Conservation (phyloP, 2,888 invertebrate species). For the Dryocosmus kuriphilus region DNA sequence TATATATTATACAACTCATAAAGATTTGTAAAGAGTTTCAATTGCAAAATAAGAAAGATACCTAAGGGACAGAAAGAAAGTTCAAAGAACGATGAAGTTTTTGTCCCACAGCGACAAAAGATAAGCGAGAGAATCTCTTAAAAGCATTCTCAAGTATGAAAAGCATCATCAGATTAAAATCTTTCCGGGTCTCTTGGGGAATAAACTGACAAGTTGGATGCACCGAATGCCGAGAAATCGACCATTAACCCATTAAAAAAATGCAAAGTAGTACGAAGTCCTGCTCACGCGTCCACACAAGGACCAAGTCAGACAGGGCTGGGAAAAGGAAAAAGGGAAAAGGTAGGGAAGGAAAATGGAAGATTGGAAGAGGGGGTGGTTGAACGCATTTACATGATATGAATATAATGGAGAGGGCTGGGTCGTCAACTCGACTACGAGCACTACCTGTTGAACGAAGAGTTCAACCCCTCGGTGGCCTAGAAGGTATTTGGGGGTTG, state of each 20-base stretch:
- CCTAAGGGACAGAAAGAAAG: neutral
- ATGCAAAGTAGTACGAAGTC: conserved; percentile 65
- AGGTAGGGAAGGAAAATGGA: conserved; percentile 49
- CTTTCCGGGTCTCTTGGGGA: neutral
- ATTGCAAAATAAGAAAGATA: too few relatives aligned
- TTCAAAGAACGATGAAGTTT: conserved; percentile 14
- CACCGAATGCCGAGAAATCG: conserved; percentile 56
- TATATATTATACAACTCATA: too few relatives aligned
- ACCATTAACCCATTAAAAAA: conserved; percentile 69
- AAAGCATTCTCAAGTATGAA: conserved; percentile 37
- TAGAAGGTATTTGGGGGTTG: conserved; percentile 58
- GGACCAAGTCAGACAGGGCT: conserved; percentile 54
- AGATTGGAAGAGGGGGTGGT: conserved; percentile 57
- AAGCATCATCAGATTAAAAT: conserved; percentile 30
- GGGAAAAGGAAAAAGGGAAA: conserved; percentile 62
- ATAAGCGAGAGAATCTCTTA: conserved; percentile 25
- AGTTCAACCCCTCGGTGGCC: conserved; percentile 73
- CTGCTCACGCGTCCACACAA: conserved; percentile 42
- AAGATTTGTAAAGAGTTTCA: too few relatives aligned
- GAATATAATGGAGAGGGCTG: conserved; percentile 76
- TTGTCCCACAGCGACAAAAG: neutral
- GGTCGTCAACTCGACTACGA: conserved; percentile 64
- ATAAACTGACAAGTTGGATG: conserved; percentile 24
- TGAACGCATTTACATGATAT: conserved; percentile 76
- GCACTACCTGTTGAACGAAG: conserved; percentile 75